Conservation (phyloP, 2,888 invertebrate species). For the Rhingia rostrata region DNA sequence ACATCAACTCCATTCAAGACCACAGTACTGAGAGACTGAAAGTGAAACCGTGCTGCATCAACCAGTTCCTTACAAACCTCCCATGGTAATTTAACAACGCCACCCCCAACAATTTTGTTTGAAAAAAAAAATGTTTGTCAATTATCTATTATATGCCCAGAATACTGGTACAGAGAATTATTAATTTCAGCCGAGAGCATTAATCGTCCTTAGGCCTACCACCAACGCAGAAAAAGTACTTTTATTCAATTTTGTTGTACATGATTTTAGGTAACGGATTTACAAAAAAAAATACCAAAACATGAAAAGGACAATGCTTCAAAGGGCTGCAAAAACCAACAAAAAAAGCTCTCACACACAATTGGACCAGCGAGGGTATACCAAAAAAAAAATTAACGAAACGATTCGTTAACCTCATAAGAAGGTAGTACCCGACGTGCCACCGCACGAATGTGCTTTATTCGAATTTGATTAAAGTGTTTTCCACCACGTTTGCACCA, state of each 20-base stretch:
- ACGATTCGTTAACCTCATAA: slow-evolving; percentile 60
- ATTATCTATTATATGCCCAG: not conserved
- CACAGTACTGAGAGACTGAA: too few relatives aligned
- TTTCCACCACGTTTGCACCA: slow-evolving; percentile 49
- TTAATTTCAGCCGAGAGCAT: not conserved
- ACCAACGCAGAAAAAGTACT: not conserved
- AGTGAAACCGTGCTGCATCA: too few relatives aligned
- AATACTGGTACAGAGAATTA: not conserved
- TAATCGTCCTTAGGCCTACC: not conserved
- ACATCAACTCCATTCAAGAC: too few relatives aligned
- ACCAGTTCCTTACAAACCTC: too few relatives aligned
- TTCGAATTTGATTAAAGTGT: slow-evolving; percentile 55
- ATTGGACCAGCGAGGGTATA: not conserved
- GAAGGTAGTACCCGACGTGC: slow-evolving; percentile 21
- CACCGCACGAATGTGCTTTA: slow-evolving; percentile 45
- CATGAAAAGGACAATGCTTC: slow-evolving; percentile 18
- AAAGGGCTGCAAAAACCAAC: not conserved
- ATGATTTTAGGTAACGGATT: slow-evolving; percentile 17
- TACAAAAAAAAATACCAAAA: slow-evolving; percentile 22
- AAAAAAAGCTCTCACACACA: too few relatives aligned
- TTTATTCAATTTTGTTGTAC: not conserved
- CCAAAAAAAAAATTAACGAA: slow-evolving; percentile 43
- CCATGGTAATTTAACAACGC: too few relatives aligned
- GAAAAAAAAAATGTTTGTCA: not conserved
- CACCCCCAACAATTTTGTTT: too few relatives aligned